Evolutionary conservation across 2,797 vertebrate species (phyloP).

Genomic region (Lacerta bilineata): DNA sequence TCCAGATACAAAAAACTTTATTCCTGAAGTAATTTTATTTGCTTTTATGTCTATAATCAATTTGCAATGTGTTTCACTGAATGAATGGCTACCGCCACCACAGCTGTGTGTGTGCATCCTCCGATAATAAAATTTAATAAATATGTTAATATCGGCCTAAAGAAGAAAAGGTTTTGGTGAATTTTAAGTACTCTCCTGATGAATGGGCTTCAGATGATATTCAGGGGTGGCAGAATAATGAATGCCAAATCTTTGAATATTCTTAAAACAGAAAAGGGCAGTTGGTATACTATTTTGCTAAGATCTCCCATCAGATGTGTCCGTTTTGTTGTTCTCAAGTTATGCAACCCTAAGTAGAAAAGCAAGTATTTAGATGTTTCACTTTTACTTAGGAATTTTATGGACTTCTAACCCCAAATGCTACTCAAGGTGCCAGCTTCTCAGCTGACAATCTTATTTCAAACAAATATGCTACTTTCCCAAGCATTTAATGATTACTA

Average conservation of each 20-base stretch:
- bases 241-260: slow-evolving; percentile 19
- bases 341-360: slow-evolving; percentile 24
- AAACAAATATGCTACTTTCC: not conserved
- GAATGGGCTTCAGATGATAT: slow-evolving; percentile 54
- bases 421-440: not conserved
- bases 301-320: slow-evolving; percentile 16
- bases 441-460: not conserved
- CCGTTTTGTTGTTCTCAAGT: not conserved
- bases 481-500: not conserved
- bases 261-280: not conserved
- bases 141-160: slow-evolving; percentile 62
- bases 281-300: not conserved
- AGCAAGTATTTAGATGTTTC: slow-evolving; percentile 15
- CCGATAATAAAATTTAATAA: slow-evolving; percentile 65
- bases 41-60: slow-evolving; percentile 51
- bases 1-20: slow-evolving; percentile 38
- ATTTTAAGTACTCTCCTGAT: slow-evolving; percentile 47
- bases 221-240: slow-evolving; percentile 1
- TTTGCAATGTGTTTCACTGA: slow-evolving; percentile 49
- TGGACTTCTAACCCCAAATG: not conserved
- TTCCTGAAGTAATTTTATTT: slow-evolving; percentile 51
- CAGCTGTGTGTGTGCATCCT: not conserved
- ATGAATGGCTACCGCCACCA: slow-evolving; percentile 20
- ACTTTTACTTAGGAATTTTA: slow-evolving; percentile 11
- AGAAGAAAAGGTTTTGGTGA: slow-evolving; percentile 49